A percentile compares a stretch with the other conserved stretches of the same genome.
Conservation (phyloP, 2,888 invertebrate genomes). For the Cactoblastis cactorum region DNA sequence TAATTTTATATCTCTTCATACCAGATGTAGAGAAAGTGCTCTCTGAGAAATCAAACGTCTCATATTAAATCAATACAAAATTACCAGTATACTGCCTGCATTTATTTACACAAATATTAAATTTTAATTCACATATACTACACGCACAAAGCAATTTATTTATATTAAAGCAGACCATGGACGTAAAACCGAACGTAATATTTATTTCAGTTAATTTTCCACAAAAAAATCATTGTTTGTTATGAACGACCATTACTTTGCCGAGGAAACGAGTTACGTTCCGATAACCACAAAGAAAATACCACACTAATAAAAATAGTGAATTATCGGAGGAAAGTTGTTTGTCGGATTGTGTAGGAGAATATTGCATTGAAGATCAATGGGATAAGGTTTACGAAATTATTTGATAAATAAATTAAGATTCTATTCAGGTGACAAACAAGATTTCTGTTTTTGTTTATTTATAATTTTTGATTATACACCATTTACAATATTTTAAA, state of each 20-base stretch:
- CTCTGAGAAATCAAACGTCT: too few species aligned
- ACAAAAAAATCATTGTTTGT: constrained; percentile 41
- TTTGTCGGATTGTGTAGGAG: not conserved
- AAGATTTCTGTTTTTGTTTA: too few species aligned
- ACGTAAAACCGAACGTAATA: constrained; percentile 27
- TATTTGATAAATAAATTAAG: too few species aligned
- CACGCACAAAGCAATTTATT: not conserved
- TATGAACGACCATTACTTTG: constrained; percentile 32
- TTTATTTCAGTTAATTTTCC: constrained; percentile 43
- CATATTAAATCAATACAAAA: too few species aligned
- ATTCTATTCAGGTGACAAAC: too few species aligned
- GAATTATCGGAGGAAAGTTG: not conserved
- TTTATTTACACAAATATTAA: too few species aligned
- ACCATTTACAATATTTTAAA: too few species aligned
- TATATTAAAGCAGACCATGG: constrained; percentile 10
- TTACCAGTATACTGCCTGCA: too few species aligned
- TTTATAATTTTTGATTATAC: too few species aligned
- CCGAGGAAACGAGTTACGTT: constrained; percentile 33
- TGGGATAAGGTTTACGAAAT: not conserved
- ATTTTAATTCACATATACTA: too few species aligned
- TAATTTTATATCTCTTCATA: too few species aligned
- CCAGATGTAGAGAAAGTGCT: too few species aligned
- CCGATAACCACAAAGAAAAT: constrained; percentile 26
- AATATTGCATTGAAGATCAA: not conserved
- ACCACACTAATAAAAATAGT: constrained; percentile 13